These are phyloP conservation scores for Melieria crassipennis DNA, from an alignment of 2,888 invertebrate species.

Conservation along the genomic window DNA sequence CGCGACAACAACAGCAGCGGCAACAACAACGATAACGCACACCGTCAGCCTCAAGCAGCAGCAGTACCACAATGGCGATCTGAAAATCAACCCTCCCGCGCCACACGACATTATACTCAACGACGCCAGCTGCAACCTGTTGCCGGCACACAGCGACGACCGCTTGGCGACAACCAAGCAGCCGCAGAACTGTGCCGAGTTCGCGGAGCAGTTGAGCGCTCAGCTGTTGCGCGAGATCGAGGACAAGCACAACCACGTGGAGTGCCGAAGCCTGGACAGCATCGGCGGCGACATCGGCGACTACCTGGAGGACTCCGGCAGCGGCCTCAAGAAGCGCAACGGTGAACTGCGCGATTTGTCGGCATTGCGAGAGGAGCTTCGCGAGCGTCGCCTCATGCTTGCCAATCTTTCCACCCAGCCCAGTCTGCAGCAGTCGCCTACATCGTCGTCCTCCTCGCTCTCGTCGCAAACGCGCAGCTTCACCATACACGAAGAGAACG, in stretches of 20 bases:
- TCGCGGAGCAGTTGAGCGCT: constrained; percentile 84
- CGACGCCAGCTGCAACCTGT: constrained; percentile 53
- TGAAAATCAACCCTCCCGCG: constrained; percentile 48
- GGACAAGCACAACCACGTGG: constrained; percentile 60
- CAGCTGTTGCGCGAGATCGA: constrained; percentile 83
- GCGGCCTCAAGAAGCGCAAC: constrained; percentile 52
- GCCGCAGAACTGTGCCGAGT: constrained; percentile 76
- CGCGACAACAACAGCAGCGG: constrained; percentile 34
- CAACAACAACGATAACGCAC: constrained; percentile 30
- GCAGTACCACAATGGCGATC: constrained; percentile 49
- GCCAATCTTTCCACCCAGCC: constrained; percentile 64
- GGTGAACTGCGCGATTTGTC: constrained; percentile 56
- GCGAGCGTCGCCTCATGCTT: constrained; percentile 64
- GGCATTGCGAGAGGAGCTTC: constrained; percentile 61
- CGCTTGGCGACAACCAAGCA: constrained; percentile 23
- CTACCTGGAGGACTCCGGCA: constrained; percentile 37
- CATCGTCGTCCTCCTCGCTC: constrained; percentile 62
- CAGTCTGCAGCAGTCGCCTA: constrained; percentile 61
- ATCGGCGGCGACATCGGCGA: constrained; percentile 55
- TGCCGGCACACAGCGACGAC: constrained; percentile 44
- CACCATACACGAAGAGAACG: constrained; percentile 64
- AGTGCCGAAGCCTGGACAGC: constrained; percentile 59
- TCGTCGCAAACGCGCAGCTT: constrained; percentile 64
- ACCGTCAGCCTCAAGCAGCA: constrained; percentile 45
- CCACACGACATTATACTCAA: constrained; percentile 55